Evolutionary conservation across 2,797 vertebrate genomes (phyloP).

Genomic region (Pseudochirops corinnae): DNA sequence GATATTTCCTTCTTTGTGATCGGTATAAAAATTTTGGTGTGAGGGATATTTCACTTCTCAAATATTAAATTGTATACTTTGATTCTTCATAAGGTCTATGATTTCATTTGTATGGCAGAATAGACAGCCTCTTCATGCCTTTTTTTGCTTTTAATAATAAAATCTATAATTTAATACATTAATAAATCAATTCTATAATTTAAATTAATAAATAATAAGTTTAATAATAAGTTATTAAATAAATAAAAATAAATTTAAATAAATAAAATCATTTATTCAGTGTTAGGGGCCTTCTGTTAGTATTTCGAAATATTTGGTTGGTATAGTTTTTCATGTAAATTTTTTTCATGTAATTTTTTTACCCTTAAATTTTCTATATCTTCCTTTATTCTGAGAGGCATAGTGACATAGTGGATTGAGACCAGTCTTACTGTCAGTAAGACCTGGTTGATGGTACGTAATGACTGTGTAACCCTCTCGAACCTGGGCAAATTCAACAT

Average conservation of each 20-base stretch:
- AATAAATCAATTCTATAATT: too few relatives aligned
- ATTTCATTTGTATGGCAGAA: neutral
- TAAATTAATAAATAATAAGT: too few relatives aligned
- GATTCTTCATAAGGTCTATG: neutral
- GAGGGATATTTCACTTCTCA: constrained; percentile 1
- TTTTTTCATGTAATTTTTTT: neutral
- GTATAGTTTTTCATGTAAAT: neutral
- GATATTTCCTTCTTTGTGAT: constrained; percentile 28
- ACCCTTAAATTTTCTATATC: neutral
- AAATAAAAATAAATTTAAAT: too few relatives aligned
- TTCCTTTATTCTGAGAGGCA: neutral
- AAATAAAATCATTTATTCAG: neutral
- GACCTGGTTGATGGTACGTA: neutral
- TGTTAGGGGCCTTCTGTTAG: neutral
- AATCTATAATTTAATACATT: neutral
- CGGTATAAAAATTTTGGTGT: constrained; percentile 4
- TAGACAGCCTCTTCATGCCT: neutral
- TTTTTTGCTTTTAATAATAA: neutral
- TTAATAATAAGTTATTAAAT: too few relatives aligned
- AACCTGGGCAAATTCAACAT: neutral
- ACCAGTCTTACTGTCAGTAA: neutral
- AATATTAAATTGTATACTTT: constrained; percentile 37
- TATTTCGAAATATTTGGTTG: neutral
- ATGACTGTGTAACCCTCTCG: accelerated
- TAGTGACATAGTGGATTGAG: neutral